phyloP scores from a whole-genome alignment of 2,113 vertebrate genomes.

The Epinephelus lanceolatus region DNA sequence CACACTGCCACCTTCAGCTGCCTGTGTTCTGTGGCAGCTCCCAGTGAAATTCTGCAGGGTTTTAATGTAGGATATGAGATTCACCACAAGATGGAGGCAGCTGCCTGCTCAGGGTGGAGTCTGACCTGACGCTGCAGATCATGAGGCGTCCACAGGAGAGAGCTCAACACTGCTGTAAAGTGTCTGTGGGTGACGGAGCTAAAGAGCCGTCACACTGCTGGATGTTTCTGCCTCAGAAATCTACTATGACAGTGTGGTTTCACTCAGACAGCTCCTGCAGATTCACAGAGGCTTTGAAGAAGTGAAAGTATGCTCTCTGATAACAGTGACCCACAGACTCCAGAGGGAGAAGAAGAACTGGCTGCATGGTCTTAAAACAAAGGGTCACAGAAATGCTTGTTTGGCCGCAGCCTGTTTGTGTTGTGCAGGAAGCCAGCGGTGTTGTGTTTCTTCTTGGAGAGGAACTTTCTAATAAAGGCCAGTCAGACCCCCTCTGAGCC shows the following conservation, averaged over 20 bases:
- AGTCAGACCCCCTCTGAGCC: slow-evolving; percentile 50
- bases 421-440: neutral
- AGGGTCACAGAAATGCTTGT: neutral
- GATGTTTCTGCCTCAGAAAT: neutral
- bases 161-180: neutral
- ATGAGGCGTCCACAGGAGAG: neutral
- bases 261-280: slow-evolving; percentile 18
- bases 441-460: slow-evolving; percentile 48
- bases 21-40: neutral
- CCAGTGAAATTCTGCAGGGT: too few relatives aligned
- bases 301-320: slow-evolving; percentile 1
- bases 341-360: neutral
- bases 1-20: slow-evolving; percentile 58
- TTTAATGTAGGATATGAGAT: neutral
- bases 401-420: neutral
- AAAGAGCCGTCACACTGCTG: slow-evolving; percentile 9
- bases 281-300: slow-evolving; percentile 32
- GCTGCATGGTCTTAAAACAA: neutral
- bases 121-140: neutral
- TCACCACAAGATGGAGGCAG: slow-evolving; percentile 67
- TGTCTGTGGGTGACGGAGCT: neutral
- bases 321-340: slow-evolving; percentile 7
- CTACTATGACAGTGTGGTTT: slow-evolving; percentile 29
- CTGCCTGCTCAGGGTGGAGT: neutral
- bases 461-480: slow-evolving; percentile 62